These are phyloP conservation scores for Andrena chrysosceles DNA, from an alignment of 2,888 invertebrate genomes.

Conservation along the genomic window DNA sequence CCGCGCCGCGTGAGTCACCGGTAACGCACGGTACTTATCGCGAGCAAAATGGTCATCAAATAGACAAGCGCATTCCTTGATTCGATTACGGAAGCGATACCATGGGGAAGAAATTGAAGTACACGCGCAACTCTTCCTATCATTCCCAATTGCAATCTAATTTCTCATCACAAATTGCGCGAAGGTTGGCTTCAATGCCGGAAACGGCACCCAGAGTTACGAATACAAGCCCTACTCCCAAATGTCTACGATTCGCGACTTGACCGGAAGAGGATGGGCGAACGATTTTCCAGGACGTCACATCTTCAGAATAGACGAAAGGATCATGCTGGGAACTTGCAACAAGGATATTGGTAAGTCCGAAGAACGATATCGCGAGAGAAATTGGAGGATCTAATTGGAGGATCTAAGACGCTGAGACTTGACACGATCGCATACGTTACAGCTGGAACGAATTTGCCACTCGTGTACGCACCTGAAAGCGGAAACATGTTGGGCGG, in stretches of 20 bases:
- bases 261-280: slow-evolving; percentile 94
- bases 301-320: slow-evolving; percentile 97
- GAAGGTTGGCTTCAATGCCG: slow-evolving; percentile 98
- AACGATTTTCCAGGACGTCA: slow-evolving; percentile 96
- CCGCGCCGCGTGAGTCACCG: background rate
- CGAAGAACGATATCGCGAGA: background rate
- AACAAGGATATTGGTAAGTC: slow-evolving; percentile 93
- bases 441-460: slow-evolving; percentile 92
- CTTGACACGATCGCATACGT: background rate
- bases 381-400: background rate
- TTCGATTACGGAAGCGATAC: background rate
- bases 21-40: background rate
- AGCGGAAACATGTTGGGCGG: slow-evolving; percentile 99
- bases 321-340: slow-evolving; percentile 96
- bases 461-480: slow-evolving; percentile 95
- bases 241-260: slow-evolving; percentile 92
- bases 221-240: slow-evolving; percentile 97
- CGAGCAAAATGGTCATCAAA: background rate
- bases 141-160: background rate
- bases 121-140: background rate
- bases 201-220: slow-evolving; percentile 95
- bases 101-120: background rate
- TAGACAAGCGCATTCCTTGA: background rate
- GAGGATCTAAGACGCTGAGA: background rate
- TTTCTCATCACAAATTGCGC: background rate